These are phyloP conservation scores for Falcaria lacertinaria DNA, from an alignment of 2,888 invertebrate species.

Conservation along the genomic window DNA sequence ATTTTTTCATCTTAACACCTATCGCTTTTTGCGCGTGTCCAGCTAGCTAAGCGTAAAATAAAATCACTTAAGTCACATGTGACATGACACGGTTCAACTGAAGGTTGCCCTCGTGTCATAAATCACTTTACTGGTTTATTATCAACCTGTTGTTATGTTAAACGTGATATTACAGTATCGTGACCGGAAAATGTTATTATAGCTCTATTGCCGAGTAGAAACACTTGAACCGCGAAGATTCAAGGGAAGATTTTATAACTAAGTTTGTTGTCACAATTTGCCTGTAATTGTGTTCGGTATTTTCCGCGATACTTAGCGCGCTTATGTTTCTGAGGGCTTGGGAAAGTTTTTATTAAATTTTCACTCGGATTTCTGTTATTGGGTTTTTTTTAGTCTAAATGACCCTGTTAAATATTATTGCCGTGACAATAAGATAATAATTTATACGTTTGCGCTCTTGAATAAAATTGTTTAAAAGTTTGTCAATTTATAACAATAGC, in stretches of 20 bases:
- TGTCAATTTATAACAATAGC: no score
- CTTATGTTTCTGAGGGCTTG: background rate
- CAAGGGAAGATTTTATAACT: conserved; percentile 18
- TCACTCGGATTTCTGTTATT: background rate
- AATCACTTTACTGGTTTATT: background rate
- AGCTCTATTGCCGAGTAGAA: conserved; percentile 13
- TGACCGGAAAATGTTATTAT: conserved; percentile 53
- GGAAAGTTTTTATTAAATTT: background rate
- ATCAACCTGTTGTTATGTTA: background rate
- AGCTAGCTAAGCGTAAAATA: no score
- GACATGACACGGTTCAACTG: background rate
- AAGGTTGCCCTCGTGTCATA: background rate
- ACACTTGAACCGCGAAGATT: conserved; percentile 36
- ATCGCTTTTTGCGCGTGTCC: no score
- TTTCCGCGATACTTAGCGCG: background rate
- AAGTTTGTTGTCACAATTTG: background rate
- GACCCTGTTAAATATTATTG: no score
- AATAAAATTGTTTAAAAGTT: no score
- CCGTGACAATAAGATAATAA: no score
- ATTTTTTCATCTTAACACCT: no score
- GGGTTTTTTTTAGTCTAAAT: background rate
- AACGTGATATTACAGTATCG: conserved; percentile 27
- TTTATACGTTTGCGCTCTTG: no score
- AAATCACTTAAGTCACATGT: no score
- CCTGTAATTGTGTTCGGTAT: background rate